Percentiles rank a stretch among this genome's conserved stretches.
These are phyloP conservation scores for Fragum whitleyi DNA, from an alignment of 2,888 invertebrate species.

Conservation along the genomic window DNA sequence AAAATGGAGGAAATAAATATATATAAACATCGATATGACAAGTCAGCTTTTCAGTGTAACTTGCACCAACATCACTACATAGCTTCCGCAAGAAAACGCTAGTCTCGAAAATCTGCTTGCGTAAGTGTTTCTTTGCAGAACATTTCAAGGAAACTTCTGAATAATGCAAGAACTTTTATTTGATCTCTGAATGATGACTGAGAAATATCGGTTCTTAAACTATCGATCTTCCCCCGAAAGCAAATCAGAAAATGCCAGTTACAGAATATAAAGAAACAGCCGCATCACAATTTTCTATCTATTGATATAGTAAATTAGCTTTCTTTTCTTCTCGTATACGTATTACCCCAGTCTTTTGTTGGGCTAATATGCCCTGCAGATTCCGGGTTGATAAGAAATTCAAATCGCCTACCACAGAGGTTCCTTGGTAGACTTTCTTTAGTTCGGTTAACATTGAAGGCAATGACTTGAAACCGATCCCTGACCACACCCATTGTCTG, in stretches of 20 bases:
- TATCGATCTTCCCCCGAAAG: slow-evolving; percentile 8
- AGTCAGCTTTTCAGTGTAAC: too few relatives aligned
- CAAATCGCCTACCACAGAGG: neutral
- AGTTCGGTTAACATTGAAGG: too few relatives aligned
- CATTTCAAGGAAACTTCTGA: neutral
- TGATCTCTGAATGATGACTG: slow-evolving; percentile 14
- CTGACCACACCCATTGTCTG: too few relatives aligned
- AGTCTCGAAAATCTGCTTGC: too few relatives aligned
- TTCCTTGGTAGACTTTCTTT: too few relatives aligned
- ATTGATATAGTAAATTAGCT: slow-evolving; percentile 24
- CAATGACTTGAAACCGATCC: too few relatives aligned
- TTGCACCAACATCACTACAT: too few relatives aligned
- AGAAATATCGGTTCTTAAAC: slow-evolving; percentile 1
- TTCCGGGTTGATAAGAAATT: slow-evolving; percentile 16
- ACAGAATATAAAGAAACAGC: slow-evolving; percentile 15
- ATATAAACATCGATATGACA: too few relatives aligned
- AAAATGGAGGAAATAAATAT: too few relatives aligned
- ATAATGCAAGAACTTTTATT: neutral
- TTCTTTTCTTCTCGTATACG: slow-evolving; percentile 13
- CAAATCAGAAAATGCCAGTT: slow-evolving; percentile 25
- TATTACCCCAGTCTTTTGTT: neutral
- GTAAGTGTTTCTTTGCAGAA: too few relatives aligned
- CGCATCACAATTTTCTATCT: slow-evolving; percentile 22
- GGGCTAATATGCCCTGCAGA: slow-evolving; percentile 6
- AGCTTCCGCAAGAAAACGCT: too few relatives aligned